A percentile compares a stretch with the other conserved stretches of the same genome.
Evolutionary conservation across 1,140 invertebrate genomes (phyloP).

Genomic region (Trypoxylus dichotomus): DNA sequence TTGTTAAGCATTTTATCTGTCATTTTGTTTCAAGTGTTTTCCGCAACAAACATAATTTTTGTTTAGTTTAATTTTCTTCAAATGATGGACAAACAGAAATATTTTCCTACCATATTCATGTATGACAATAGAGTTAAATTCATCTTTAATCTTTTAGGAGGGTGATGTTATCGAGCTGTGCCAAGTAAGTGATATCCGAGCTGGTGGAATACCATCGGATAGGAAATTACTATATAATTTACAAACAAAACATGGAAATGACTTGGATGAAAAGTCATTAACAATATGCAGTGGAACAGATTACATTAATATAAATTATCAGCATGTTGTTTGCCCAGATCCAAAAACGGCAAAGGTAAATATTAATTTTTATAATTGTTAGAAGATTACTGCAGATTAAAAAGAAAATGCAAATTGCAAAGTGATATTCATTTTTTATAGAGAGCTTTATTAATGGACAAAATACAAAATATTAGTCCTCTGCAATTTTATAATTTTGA

Average conservation of each 20-base stretch:
- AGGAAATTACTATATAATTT: conserved; percentile 80
- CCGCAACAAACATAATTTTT: too few species aligned
- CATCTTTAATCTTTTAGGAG: conserved; percentile 70
- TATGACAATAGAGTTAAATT: neutral
- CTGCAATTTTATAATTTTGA: neutral
- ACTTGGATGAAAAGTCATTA: conserved; percentile 91
- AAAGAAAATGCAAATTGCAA: neutral
- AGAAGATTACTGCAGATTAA: neutral
- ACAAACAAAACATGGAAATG: conserved; percentile 72
- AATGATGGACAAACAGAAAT: too few species aligned
- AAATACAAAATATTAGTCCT: neutral
- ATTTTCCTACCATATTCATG: too few species aligned
- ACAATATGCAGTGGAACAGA: conserved; percentile 98
- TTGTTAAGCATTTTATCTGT: neutral
- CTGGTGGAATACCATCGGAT: conserved; percentile 89
- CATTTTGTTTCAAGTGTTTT: too few species aligned
- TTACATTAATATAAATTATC: conserved; percentile 98
- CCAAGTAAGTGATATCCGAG: conserved; percentile 95
- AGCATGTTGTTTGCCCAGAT: conserved; percentile 93
- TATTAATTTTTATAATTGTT: conserved; percentile 4
- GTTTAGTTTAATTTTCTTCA: too few species aligned
- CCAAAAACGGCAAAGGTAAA: conserved; percentile 87
- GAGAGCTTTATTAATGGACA: neutral
- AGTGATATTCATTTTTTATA: neutral
- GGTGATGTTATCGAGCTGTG: conserved; percentile 95